Evolutionary conservation across 2,113 vertebrate genomes (phyloP).

Genomic region (Colaptes auratus): DNA sequence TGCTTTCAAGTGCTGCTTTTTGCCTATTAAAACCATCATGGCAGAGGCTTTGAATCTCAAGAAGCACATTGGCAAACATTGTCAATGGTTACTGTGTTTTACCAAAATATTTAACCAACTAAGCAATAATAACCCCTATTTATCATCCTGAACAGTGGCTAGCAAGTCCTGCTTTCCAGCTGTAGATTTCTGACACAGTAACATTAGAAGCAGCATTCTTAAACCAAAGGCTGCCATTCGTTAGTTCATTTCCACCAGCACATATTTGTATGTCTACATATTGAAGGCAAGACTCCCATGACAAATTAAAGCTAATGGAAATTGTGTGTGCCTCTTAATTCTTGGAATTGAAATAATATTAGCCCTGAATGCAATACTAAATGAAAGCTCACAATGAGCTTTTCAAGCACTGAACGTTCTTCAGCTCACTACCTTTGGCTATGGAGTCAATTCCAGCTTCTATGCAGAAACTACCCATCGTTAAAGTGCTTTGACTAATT

Average conservation of each 20-base stretch:
- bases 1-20: not conserved
- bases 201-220: not conserved
- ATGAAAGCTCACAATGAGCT: not conserved
- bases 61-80: not conserved
- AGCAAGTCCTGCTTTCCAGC: not conserved
- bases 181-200: not conserved
- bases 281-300: not conserved
- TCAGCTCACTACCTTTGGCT: constrained; percentile 32
- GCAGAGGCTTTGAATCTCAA: not conserved
- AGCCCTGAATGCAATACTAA: constrained; percentile 17
- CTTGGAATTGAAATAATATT: not conserved
- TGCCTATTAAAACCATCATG: not conserved
- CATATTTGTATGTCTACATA: constrained; percentile 13
- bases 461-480: constrained; percentile 3
- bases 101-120: constrained; percentile 31
- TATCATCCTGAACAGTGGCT: not conserved
- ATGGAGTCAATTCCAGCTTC: not conserved
- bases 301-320: constrained; percentile 24
- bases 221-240: not conserved
- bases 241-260: constrained; percentile 34
- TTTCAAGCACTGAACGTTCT: constrained; percentile 54
- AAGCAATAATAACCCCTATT: not conserved
- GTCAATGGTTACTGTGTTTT: not conserved
- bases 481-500: constrained; percentile 63
- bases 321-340: not conserved